These are phyloP conservation scores for Brachypteracias leptosomus DNA, from an alignment of 2,113 vertebrate genomes.

Conservation along the genomic window DNA sequence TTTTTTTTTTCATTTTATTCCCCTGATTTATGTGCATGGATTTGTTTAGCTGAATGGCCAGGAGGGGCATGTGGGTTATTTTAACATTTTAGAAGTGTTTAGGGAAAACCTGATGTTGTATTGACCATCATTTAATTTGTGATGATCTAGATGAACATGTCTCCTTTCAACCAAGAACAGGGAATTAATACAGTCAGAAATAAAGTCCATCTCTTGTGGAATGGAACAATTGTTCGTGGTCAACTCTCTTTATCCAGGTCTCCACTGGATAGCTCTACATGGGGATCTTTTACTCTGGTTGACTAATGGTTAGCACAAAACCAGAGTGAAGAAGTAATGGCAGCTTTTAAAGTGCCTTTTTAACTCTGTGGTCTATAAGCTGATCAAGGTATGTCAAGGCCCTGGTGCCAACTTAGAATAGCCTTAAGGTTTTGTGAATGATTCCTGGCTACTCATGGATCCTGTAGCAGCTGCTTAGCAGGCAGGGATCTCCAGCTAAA, in stretches of 20 bases:
- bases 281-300: not conserved
- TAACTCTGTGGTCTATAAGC: not conserved
- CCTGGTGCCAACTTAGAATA: not conserved
- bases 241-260: no score
- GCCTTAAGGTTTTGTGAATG: not conserved
- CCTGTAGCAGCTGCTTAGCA: not conserved
- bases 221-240: no score
- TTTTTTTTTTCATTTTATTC: not conserved
- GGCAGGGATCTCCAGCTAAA: not conserved
- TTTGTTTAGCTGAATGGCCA: not conserved
- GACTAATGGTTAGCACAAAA: not conserved
- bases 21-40: not conserved
- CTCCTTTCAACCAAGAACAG: not conserved
- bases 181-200: not conserved
- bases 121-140: not conserved
- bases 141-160: not conserved
- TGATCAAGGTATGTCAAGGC: not conserved
- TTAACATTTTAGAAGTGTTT: not conserved
- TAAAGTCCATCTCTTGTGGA: not conserved
- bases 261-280: no score
- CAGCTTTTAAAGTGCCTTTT: not conserved
- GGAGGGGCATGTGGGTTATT: not conserved
- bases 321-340: not conserved
- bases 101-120: not conserved
- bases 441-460: not conserved